Evolutionary conservation across 2,888 invertebrate genomes (phyloP).

Genomic region (Arctia plantaginis): DNA sequence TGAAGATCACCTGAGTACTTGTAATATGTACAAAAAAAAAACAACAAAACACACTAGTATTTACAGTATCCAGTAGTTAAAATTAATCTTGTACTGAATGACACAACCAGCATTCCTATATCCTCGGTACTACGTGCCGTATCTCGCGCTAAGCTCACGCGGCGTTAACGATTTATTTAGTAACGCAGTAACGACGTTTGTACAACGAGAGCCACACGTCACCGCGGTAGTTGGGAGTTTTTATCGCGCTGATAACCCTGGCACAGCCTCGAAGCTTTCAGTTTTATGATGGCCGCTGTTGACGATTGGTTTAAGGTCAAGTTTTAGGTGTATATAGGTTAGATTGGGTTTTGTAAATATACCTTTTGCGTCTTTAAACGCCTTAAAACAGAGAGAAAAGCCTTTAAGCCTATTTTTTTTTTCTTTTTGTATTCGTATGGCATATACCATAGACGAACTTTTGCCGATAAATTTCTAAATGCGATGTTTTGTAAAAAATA

Average conservation of each 20-base stretch:
- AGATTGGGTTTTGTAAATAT: not conserved
- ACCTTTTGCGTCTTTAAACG: not conserved
- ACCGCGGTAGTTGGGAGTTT: constrained; percentile 67
- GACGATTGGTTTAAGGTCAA: constrained; percentile 7
- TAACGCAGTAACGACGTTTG: constrained; percentile 82
- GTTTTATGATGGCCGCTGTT: constrained; percentile 19
- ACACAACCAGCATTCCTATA: constrained; percentile 61
- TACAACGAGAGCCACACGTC: constrained; percentile 76
- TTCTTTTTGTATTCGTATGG: too few species aligned
- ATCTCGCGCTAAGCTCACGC: constrained; percentile 77
- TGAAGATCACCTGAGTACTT: not conserved
- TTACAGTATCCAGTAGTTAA: not conserved
- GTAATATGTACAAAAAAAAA: too few species aligned
- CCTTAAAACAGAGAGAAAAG: too few species aligned
- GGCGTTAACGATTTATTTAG: constrained; percentile 85
- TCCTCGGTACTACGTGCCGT: constrained; percentile 74
- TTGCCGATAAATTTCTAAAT: too few species aligned
- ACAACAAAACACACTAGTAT: too few species aligned
- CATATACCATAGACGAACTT: too few species aligned
- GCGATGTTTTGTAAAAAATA: too few species aligned
- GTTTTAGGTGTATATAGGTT: not conserved
- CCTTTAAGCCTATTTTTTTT: too few species aligned
- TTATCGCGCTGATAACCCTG: constrained; percentile 65
- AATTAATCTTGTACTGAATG: constrained; percentile 8
- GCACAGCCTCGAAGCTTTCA: constrained; percentile 17